A percentile compares a stretch with the other conserved stretches of the same genome.
phyloP scores from a whole-genome alignment of 37 sponge, comb jelly and placozoan species.

The Hormiphora californensis region DNA sequence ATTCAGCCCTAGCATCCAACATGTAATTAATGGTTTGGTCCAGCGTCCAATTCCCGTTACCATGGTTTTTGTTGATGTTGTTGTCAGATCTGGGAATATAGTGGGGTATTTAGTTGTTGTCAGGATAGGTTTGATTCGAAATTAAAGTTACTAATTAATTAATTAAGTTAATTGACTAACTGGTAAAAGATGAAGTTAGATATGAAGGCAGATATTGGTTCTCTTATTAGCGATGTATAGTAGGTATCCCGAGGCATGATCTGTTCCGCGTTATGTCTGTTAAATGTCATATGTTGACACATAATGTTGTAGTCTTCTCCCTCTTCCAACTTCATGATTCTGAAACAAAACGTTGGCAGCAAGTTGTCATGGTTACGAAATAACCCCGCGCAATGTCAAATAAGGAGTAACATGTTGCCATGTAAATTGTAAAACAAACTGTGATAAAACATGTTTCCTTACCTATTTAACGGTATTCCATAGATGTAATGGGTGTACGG shows the following conservation, averaged over 20 bases:
- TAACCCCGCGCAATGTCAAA: background rate
- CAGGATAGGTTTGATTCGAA: too few species aligned
- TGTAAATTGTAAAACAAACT: too few species aligned
- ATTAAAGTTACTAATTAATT: too few species aligned
- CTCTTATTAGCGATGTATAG: background rate
- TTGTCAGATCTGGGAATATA: too few species aligned
- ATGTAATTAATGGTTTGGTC: too few species aligned
- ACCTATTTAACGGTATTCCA: background rate
- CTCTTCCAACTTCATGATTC: background rate
- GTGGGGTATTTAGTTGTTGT: too few species aligned
- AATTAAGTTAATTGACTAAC: too few species aligned
- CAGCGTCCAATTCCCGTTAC: too few species aligned
- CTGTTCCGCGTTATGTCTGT: background rate
- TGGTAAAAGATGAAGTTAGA: slow-evolving; percentile 36
- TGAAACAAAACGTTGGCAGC: background rate
- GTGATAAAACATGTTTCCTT: too few species aligned
- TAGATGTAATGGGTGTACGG: slow-evolving; percentile 15
- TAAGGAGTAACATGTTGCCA: background rate
- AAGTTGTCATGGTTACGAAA: background rate
- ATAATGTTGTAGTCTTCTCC: slow-evolving; percentile 40
- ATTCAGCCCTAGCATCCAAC: too few species aligned
- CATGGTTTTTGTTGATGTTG: too few species aligned
- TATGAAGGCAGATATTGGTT: background rate
- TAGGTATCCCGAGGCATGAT: slow-evolving; percentile 43
- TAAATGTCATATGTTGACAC: slow-evolving; percentile 40